phyloP scores from a whole-genome alignment of 2,888 invertebrate species.

The Cephus pygmeus region DNA sequence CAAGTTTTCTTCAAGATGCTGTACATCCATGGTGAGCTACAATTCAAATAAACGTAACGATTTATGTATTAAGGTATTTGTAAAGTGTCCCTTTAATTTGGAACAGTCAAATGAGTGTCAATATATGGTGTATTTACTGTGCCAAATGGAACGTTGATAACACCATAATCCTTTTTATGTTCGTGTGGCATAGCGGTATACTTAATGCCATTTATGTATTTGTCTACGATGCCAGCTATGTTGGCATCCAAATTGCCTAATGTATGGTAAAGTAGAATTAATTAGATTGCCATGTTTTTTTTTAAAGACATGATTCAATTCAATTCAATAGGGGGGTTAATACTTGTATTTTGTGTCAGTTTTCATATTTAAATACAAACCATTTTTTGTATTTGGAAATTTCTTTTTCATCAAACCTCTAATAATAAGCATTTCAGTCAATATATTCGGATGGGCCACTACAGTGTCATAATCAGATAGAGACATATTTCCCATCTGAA shows the following conservation, averaged over 20 bases:
- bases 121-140: constrained; percentile 68
- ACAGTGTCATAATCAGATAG: constrained; percentile 78
- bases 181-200: constrained; percentile 77
- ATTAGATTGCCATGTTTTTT: background rate
- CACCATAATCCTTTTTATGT: constrained; percentile 77
- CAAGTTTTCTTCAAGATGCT: constrained; percentile 80
- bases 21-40: constrained; percentile 79
- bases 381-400: constrained; percentile 74
- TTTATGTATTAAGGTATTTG: constrained; percentile 5
- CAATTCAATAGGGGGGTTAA: too few relatives aligned
- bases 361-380: constrained; percentile 31
- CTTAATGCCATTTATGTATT: constrained; percentile 77
- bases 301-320: too few relatives aligned
- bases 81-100: background rate
- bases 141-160: constrained; percentile 76
- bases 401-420: constrained; percentile 82
- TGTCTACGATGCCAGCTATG: constrained; percentile 72
- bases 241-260: constrained; percentile 77
- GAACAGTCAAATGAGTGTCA: background rate
- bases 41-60: background rate
- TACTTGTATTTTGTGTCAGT: too few relatives aligned
- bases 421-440: constrained; percentile 80
- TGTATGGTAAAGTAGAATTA: constrained; percentile 12
- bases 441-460: constrained; percentile 82
- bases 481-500: constrained; percentile 75